A percentile compares a stretch with the other conserved stretches of the same genome.
Evolutionary conservation across 2,113 vertebrate species (phyloP).

Genomic region (Columbina picui): DNA sequence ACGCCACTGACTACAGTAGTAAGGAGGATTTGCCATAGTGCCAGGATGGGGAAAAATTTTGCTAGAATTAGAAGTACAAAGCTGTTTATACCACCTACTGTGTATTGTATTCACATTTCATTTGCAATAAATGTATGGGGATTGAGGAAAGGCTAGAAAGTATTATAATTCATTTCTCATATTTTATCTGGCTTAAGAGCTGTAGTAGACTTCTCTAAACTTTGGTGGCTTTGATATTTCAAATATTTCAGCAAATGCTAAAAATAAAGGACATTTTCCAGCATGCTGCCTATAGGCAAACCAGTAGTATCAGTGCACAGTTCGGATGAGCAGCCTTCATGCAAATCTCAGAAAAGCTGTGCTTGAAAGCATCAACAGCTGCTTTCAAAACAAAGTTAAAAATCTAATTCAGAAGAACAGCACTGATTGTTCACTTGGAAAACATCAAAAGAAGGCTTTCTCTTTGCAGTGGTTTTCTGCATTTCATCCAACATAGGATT

Average conservation of each 20-base stretch:
- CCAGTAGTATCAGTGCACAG: not conserved
- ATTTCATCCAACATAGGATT: not conserved
- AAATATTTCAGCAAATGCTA: not conserved
- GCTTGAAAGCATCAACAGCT: not conserved
- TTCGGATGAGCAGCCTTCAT: not conserved
- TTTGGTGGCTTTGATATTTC: not conserved
- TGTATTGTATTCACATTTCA: rapidly evolving
- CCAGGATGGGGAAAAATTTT: not conserved
- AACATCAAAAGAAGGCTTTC: not conserved
- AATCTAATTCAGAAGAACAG: not conserved
- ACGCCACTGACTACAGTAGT: not conserved
- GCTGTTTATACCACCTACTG: not conserved
- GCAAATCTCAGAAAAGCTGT: not conserved
- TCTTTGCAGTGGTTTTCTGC: not conserved
- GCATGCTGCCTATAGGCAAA: not conserved
- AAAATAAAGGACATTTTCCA: not conserved
- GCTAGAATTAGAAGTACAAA: not conserved
- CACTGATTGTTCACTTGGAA: not conserved
- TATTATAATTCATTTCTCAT: not conserved
- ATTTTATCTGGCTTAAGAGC: not conserved
- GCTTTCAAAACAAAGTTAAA: not conserved
- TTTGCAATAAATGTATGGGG: not conserved
- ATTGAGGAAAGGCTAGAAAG: not conserved
- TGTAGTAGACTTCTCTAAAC: not conserved
- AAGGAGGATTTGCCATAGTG: not conserved